Evolutionary conservation across 2,797 vertebrate species (phyloP), one percentile per base, ranked within the genome.

Genomic region (Myoxocephalus aenaeus): DNA sequence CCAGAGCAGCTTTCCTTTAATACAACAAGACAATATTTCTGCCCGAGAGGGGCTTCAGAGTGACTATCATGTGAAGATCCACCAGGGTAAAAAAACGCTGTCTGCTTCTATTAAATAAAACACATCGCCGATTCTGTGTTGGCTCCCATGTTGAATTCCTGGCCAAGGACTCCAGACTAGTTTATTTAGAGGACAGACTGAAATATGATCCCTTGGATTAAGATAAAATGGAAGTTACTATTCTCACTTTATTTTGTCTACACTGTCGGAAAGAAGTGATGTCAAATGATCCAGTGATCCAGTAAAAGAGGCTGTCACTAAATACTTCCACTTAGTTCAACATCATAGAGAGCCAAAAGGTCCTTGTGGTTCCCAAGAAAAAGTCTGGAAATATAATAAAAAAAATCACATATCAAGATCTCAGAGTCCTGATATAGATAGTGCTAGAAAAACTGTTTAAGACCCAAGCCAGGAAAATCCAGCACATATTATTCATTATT

Each of bases 91-190:
- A 32, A 27, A 82, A 83, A 73, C 59, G 69, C 50, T 46, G 78
- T 75, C 79, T 77, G 68, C 68, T 71, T 54, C 75, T 69, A 42
- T 79, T 84, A 72, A 81, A 89, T 82, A 73, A 85, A 86, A 87
- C 48, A 81, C 72, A 66, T 8, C 3, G 67, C 67, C 65, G 71
- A n/a, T 73, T 79, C 40, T 63, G 32, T 44, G 66, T 77, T 65
- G 59, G 34, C 40, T 72, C 73, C 53, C 67, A 65, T n/a, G 56
- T 22, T 71, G 68, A 64, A 80, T 67, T 65, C 54, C 46, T 54
- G 63, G 38, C 81, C 71, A 50, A 74, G 50, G 63, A 67, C 57
- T 68, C 58, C 59, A 68, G 77, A 77, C 34, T 3, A 56, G 65
- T 81, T 81, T 79, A 74, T 83, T 83, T 64, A 51, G 77, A 65